phyloP scores from a whole-genome alignment of 1,140 invertebrate genomes.

The Drosophila asahinai region DNA sequence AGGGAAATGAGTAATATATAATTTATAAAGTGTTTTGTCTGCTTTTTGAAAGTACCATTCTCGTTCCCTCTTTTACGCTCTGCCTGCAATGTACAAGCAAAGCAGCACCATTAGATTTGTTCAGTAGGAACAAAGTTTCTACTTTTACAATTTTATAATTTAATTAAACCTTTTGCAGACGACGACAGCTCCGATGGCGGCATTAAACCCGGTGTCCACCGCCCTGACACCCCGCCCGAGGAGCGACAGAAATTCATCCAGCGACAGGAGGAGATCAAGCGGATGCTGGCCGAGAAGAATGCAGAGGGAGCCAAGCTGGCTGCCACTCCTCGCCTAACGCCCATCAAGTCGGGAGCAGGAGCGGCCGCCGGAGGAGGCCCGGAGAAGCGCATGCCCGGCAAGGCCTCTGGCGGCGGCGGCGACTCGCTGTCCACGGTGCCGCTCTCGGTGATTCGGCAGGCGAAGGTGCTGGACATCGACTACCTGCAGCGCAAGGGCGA shows the following conservation, averaged over 20 bases:
- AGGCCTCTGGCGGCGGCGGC: constrained; percentile 21
- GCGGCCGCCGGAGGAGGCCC: not conserved
- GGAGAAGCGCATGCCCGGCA: constrained; percentile 71
- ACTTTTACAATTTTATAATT: not conserved
- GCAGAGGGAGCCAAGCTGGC: constrained; percentile 80
- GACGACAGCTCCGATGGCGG: constrained; percentile 85
- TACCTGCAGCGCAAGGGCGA: constrained; percentile 84
- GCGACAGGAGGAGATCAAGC: constrained; percentile 84
- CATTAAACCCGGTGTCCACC: constrained; percentile 86
- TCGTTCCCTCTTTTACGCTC: no score
- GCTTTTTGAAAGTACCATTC: no score
- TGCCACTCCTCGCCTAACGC: constrained; percentile 78
- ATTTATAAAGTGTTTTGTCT: no score
- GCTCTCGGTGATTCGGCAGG: constrained; percentile 80
- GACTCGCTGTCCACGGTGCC: constrained; percentile 83
- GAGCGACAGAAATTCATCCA: constrained; percentile 84
- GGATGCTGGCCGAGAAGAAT: constrained; percentile 84
- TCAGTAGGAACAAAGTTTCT: no score
- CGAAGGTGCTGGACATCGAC: constrained; percentile 84
- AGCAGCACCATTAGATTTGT: no score
- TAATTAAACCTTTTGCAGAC: constrained; percentile 27
- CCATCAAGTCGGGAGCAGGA: constrained; percentile 56
- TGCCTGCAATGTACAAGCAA: no score
- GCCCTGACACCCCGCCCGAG: constrained; percentile 83
- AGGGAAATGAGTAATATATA: no score